Percentiles rank a stretch among this genome's conserved stretches.
Evolutionary conservation across 23 tunicate genomes (phyloP).

Genomic region (Halocynthia aurantium): DNA sequence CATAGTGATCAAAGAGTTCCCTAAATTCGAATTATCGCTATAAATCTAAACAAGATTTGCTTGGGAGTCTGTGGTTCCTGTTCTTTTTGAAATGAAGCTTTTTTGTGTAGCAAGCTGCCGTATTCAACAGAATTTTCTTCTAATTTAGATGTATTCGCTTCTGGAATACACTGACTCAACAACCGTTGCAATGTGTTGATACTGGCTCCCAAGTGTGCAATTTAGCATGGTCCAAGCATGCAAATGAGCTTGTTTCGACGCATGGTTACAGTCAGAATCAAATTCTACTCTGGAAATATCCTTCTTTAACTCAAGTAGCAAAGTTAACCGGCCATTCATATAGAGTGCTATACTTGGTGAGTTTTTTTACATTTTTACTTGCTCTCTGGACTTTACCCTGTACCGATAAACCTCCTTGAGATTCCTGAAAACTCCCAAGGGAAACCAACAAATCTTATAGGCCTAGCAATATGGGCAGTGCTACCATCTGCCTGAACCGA

Average conservation of each 20-base stretch:
- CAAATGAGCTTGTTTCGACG: slow-evolving; percentile 95
- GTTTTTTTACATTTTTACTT: slow-evolving; percentile 5
- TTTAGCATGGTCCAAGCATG: slow-evolving; percentile 97
- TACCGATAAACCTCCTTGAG: too few species aligned
- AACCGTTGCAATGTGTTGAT: slow-evolving; percentile 88
- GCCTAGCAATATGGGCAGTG: too few species aligned
- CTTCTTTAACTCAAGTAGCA: slow-evolving; percentile 91
- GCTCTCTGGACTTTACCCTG: neutral
- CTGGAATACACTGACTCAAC: slow-evolving; percentile 94
- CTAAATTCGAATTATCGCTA: too few species aligned
- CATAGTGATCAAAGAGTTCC: too few species aligned
- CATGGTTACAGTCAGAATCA: slow-evolving; percentile 99
- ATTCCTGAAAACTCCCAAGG: too few species aligned
- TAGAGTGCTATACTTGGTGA: slow-evolving; percentile 86
- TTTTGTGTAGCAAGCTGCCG: too few species aligned
- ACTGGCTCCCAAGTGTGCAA: slow-evolving; percentile 97
- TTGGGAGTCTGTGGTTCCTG: too few species aligned
- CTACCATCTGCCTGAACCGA: too few species aligned
- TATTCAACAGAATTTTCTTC: too few species aligned
- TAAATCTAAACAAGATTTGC: too few species aligned
- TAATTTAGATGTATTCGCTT: slow-evolving; percentile 69
- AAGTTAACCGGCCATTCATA: slow-evolving; percentile 92
- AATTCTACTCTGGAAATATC: slow-evolving; percentile 95
- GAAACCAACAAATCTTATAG: too few species aligned
- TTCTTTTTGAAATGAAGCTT: too few species aligned